Conservation (phyloP, 2,113 vertebrate species). For the Siniperca knerii region DNA sequence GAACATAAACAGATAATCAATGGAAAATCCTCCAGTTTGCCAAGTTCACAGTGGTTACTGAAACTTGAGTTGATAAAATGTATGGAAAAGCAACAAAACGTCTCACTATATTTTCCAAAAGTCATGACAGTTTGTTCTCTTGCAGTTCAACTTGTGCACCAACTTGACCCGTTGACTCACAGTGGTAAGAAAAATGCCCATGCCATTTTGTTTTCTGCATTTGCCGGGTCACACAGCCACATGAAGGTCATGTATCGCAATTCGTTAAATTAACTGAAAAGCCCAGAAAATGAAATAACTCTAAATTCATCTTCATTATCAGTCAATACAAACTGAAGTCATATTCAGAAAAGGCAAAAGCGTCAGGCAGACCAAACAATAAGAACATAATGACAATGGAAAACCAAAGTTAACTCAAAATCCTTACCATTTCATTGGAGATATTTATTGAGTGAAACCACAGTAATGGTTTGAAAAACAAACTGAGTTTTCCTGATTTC, state of each 20-base stretch:
- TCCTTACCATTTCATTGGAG: constrained; percentile 55
- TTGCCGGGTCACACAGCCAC: neutral
- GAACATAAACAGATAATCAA: constrained; percentile 50
- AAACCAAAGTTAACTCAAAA: constrained; percentile 67
- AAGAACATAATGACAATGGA: constrained; percentile 72
- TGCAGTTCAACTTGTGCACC: neutral
- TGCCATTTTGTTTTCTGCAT: neutral
- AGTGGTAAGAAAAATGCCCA: neutral
- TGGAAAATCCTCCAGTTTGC: constrained; percentile 46
- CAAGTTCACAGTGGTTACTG: constrained; percentile 25
- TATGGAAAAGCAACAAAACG: neutral
- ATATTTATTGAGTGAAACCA: constrained; percentile 75
- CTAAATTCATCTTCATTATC: constrained; percentile 37
- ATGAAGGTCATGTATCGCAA: neutral
- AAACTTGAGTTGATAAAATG: constrained; percentile 28
- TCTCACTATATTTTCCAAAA: neutral
- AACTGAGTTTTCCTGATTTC: constrained; percentile 62
- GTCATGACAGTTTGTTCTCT: neutral
- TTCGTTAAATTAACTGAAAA: neutral
- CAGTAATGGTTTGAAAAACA: constrained; percentile 72
- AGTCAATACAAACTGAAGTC: constrained; percentile 19
- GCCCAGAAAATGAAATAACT: constrained; percentile 40
- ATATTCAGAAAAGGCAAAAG: constrained; percentile 39
- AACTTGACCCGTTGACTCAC: neutral
- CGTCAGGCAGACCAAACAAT: constrained; percentile 55